Base-by-base conservation (phyloP, 1,140 invertebrate genomes). In the Drosophila tsacasi region DNA sequence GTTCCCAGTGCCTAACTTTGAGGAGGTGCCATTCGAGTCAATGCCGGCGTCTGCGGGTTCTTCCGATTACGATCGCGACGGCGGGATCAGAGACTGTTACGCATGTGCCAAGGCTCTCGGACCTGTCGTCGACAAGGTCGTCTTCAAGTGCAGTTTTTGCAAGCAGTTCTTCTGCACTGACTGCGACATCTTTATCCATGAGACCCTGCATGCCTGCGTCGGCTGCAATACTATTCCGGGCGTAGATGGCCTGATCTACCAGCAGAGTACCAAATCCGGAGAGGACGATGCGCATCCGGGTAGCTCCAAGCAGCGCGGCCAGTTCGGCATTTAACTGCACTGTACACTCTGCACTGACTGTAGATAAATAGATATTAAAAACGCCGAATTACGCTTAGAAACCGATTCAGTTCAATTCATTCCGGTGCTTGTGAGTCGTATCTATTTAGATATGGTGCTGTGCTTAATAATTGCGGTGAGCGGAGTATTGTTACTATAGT, bases 161-260 rank as follows among this genome's bases (percentile, higher is more conserved):
- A 91, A 93, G 0, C 95, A 96, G 81, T 93, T 95, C 39, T 99
- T 97, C 93, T 99, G 99, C 93, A 94, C 98, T 67, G 98, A 99
- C 91, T 99, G 98, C 94, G 98, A 99, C 94, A 95, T 98, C 63
- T 98, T 99, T 92, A 96, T 99, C 58, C 97, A 99, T 80, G 97
- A 98, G 77, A 97, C 97, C 4, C 93, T 99, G 35, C 98, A 99
- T 93, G 97, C 97, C 12, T 99, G 98, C 94, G 98, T 98, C 21
- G 98, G 98, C 27, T 99, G 99, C 95, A 96, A 97, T 21, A 93
- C 92, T 1, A 91, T 92, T 47, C 91, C 91, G 0, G 83, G 85
- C 12, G 68, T 85, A 1, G 83, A 87, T 7, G 90, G 86, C 2
- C 59, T 91, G 25, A 76, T 92, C 12, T 86, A 92, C 58, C 80